Conservation (phyloP, 2,113 vertebrate species). For the Diphyllodes magnificus region DNA sequence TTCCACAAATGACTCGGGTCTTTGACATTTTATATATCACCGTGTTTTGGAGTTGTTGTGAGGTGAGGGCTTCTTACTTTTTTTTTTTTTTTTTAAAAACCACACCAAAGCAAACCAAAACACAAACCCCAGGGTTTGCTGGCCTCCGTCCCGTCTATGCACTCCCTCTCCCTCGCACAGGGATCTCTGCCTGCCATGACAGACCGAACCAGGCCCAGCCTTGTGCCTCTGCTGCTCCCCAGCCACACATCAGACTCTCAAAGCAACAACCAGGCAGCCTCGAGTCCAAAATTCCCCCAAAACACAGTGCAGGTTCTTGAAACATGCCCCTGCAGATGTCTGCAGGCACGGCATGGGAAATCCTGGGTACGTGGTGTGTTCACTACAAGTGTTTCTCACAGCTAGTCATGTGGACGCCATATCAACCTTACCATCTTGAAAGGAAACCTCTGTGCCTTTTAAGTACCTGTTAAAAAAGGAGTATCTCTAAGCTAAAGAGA, state of each 20-base stretch:
- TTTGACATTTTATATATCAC: rapidly evolving
- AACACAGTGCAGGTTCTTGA: not conserved
- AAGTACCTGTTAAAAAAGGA: not conserved
- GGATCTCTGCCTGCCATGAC: not conserved
- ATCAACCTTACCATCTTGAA: not conserved
- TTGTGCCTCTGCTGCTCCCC: rapidly evolving
- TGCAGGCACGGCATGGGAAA: rapidly evolving
- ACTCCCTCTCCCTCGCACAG: rapidly evolving
- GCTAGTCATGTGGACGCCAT: rapidly evolving
- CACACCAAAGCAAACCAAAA: not conserved
- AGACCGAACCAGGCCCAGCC: rapidly evolving
- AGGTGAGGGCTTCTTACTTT: not conserved
- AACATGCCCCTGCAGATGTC: rapidly evolving
- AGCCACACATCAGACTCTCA: not conserved
- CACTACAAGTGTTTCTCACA: not conserved
- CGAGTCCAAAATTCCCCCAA: rapidly evolving
- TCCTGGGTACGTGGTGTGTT: rapidly evolving
- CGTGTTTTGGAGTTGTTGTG: rapidly evolving
- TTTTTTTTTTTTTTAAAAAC: too few relatives aligned
- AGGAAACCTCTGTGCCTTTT: not conserved
- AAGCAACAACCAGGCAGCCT: not conserved
- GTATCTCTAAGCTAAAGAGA: not conserved
- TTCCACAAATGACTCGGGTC: rapidly evolving
- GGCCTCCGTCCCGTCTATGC: rapidly evolving
- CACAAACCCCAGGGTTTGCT: not conserved